Base-by-base conservation (phyloP, 1,140 invertebrate species). In the Grapholita molesta region DNA sequence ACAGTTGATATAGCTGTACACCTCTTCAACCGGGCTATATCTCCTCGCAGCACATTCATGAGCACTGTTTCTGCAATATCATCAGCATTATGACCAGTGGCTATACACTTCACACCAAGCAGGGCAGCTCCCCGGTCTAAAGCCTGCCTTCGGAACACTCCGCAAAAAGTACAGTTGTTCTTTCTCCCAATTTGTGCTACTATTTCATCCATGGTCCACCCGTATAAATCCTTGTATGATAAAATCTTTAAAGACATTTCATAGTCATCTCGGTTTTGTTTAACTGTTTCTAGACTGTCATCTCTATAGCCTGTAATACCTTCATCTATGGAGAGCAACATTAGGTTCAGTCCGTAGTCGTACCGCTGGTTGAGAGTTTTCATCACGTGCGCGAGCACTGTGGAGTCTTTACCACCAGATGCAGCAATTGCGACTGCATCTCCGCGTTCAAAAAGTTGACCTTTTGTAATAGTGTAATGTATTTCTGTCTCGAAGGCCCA, bases 161-260 rank as follows among this genome's bases (percentile, higher is more conserved):
- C 99, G 94, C 99, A 99, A 90, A 99, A 99, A 38, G 99, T 99
- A 83, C 99, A 99, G 92, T 99, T 99, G 92, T 99, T 99, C 89
- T 98, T 99, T 61, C 95, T 94, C 0, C 99, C 99, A 75, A 99
- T 98, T 94, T 97, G 90, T 0, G 96, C 94, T 2, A 99, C 99
- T 89, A 99, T 99, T 81, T 96, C 96, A 94, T 99, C 99, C 99
- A 99, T 99, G 18, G 98, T 99, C 99, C 99, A 99, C 0, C 99
- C 99, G 94, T 99, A 99, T 0, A 99, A 92, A 76, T 99, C 98
- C 94, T 99, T 96, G 87, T 99, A 99, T 0, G 98, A 99, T 4
- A 99, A 93, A 70, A 99, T 98, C 93, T 97, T 99, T 28, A 99
- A 92, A 35, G 98, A 97, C 90, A 99, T 95, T 73, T 95, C 94